Percentiles rank a stretch among this genome's conserved stretches.
phyloP scores from a whole-genome alignment of 2,113 vertebrate genomes.

The Pygoscelis adeliae region DNA sequence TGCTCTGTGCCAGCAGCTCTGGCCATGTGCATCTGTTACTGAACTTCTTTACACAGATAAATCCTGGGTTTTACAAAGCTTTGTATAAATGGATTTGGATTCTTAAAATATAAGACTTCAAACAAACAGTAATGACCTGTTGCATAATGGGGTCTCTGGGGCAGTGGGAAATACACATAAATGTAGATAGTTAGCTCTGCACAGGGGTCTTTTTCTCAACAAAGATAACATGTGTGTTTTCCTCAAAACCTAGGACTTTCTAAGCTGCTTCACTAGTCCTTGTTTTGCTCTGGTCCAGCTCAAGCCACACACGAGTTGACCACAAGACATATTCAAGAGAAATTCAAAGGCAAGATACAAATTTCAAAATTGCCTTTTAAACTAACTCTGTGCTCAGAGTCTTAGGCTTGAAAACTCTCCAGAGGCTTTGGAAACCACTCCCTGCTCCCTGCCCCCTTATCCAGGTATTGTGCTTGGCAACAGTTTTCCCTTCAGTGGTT shows the following conservation, averaged over 20 bases:
- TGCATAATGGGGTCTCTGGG: neutral
- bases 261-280: neutral
- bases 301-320: neutral
- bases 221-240: neutral
- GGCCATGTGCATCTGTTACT: slow-evolving; percentile 11
- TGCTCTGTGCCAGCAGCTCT: neutral
- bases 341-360: neutral
- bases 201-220: neutral
- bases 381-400: neutral
- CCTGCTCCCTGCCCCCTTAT: neutral
- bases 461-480: slow-evolving; percentile 40
- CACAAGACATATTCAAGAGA: neutral
- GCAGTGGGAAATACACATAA: neutral
- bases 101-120: slow-evolving; percentile 40
- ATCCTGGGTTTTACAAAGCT: slow-evolving; percentile 36
- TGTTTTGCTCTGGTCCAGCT: neutral
- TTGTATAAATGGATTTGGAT: slow-evolving; percentile 54
- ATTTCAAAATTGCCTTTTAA: neutral
- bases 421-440: neutral
- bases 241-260: neutral
- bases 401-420: neutral
- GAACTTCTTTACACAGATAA: slow-evolving; percentile 24
- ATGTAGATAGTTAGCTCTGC: neutral
- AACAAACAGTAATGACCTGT: neutral
- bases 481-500: neutral